Evolutionary conservation across 2,113 vertebrate species (phyloP), one percentile per base, ranked within the genome.

Genomic region (Vidua chalybeata): DNA sequence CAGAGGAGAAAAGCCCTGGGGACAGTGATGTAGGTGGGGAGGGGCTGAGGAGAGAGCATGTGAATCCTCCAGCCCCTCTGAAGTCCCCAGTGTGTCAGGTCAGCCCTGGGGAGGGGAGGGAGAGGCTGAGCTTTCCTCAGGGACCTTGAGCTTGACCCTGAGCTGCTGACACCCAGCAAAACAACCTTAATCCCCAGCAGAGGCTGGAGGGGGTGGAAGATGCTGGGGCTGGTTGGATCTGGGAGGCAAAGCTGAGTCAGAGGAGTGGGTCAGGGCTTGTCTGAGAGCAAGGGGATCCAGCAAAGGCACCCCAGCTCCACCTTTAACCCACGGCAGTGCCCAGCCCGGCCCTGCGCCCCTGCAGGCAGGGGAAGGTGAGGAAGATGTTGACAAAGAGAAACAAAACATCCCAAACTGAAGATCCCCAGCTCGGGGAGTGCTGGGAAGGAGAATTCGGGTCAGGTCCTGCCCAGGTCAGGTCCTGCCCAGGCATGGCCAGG

Each of bases 341-440:
- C 21, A 8, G 14, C 56, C 68, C 0, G 0, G 11, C 45, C 28
- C 55, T 3, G 62, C 0, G 0, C 28, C 39, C 26, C 4, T 2
- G 46, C 6, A 12, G 28, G 54, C 16, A 18, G 33, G 27, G 17
- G 17, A 49, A 41, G 41, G 30, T 28, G 23, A 51, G 24, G 33
- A 67, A 26, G 15, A 13, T 31, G 35, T 35, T 41, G 46, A 33
- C 11, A 31, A 79, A 83, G 18, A 2, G 17, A 46, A 76, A 56
- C 11, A 30, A 35, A 83, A 12, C 61, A 9, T 3, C 55, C 14
- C 35, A 43, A 48, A 72, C 33, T 13, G 7, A 46, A 31, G 41
- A 56, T 11, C 37, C 18, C 1, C 30, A 5, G 1, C 5, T 31
- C 1, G 0, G 39, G 17, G 37, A 6, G 28, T 0, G 18, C 17